phyloP scores from a whole-genome alignment of 1,140 invertebrate genomes.

The Leptinotarsa texana region DNA sequence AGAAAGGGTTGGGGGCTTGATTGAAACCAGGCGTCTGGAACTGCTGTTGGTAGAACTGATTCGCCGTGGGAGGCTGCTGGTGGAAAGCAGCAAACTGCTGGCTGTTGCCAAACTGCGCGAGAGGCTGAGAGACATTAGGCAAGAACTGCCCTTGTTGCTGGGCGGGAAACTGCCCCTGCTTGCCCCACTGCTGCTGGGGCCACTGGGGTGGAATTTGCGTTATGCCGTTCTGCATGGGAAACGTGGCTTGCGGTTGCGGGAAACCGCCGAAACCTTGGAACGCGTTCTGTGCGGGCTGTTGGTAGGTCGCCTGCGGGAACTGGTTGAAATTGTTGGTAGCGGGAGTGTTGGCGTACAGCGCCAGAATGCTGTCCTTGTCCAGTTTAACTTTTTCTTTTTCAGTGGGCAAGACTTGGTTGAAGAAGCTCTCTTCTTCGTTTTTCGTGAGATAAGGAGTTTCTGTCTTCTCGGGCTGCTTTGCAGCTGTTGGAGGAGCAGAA shows the following conservation, averaged over 20 bases:
- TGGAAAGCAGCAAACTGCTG: conserved; percentile 8
- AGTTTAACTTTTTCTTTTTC: conserved; percentile 79
- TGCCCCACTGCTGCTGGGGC: conserved; percentile 23
- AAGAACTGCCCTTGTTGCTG: conserved; percentile 4
- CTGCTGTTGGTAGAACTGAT: conserved; percentile 26
- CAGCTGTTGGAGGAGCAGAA: conserved; percentile 62
- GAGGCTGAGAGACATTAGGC: conserved; percentile 32
- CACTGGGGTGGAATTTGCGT: conserved; percentile 23
- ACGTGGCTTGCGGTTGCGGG: conserved; percentile 28
- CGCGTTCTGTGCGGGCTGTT: conserved; percentile 3
- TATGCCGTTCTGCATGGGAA: conserved; percentile 33
- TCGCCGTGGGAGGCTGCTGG: conserved; percentile 22
- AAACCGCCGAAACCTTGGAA: conserved; percentile 31
- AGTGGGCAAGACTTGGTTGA: conserved; percentile 79
- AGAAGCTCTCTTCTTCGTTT: conserved; percentile 86
- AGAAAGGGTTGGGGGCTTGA: conserved; percentile 46
- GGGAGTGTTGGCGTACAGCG: conserved; percentile 77
- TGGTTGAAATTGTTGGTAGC: conserved; percentile 46
- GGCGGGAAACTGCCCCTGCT: conserved; percentile 29
- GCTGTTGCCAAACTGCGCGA: conserved; percentile 28
- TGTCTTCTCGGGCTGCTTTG: conserved; percentile 54
- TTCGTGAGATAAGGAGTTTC: conserved; percentile 60
- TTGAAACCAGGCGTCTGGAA: conserved; percentile 21
- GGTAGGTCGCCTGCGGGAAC: conserved; percentile 29
- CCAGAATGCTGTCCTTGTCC: conserved; percentile 92